Percentiles rank a stretch among this genome's conserved stretches.
Conservation (phyloP, 2,113 vertebrate genomes). For the Platysternon megacephalum region DNA sequence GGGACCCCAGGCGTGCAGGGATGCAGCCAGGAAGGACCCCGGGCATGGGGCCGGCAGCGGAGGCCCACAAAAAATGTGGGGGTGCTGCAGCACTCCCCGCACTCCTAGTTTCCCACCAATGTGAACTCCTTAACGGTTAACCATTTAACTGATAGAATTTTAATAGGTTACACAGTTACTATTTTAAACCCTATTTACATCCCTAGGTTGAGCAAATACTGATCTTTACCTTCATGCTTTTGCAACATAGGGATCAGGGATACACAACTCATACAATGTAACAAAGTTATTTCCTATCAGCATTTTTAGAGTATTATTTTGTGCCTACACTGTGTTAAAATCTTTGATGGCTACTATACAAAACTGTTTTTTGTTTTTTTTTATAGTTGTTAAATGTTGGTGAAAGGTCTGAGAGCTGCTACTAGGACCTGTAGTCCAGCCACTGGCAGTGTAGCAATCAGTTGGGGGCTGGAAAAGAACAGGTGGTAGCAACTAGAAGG, state of each 20-base stretch:
- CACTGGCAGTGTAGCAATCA: background rate
- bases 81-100: no score
- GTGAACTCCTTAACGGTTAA: no score
- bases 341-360: background rate
- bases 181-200: no score
- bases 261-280: background rate
- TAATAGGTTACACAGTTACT: no score
- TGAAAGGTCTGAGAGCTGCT: background rate
- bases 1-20: no score
- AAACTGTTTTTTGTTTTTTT: background rate
- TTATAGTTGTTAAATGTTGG: background rate
- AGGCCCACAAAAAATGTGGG: no score
- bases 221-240: accelerated
- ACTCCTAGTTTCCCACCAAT: no score
- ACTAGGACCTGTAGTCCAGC: background rate
- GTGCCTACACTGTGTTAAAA: background rate
- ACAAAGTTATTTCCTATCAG: background rate
- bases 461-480: slow-evolving; percentile 48
- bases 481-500: slow-evolving; percentile 24
- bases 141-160: no score
- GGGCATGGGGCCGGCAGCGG: no score
- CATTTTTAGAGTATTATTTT: accelerated
- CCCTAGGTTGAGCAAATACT: background rate
- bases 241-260: accelerated
- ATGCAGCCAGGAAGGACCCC: no score